These are phyloP conservation scores for Aquatica leii DNA, from an alignment of 2,888 invertebrate species.

Conservation along the genomic window DNA sequence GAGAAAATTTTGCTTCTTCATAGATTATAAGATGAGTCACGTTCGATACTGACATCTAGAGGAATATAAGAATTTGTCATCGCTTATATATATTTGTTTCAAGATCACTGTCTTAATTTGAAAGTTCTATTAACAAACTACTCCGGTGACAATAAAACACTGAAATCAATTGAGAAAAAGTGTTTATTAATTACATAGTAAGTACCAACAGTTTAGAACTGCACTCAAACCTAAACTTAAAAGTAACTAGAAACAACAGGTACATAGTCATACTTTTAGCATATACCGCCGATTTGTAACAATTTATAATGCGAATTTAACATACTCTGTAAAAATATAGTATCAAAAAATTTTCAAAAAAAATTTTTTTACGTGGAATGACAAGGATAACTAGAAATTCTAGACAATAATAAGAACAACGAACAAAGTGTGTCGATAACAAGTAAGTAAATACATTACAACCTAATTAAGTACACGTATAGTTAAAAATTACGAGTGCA, in stretches of 20 bases:
- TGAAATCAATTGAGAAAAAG: conserved; percentile 46
- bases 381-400: conserved; percentile 26
- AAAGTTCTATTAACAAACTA: too few species aligned
- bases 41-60: too few species aligned
- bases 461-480: conserved; percentile 29
- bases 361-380: conserved; percentile 28
- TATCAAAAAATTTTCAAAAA: conserved; percentile 28
- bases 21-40: too few species aligned
- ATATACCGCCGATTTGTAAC: conserved; percentile 14
- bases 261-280: conserved; percentile 24
- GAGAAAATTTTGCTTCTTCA: too few species aligned
- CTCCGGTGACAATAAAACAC: too few species aligned
- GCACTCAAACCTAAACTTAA: conserved; percentile 36
- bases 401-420: too few species aligned
- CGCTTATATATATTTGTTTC: too few species aligned
- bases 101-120: too few species aligned
- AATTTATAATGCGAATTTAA: conserved; percentile 24
- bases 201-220: conserved; percentile 47
- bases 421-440: too few species aligned
- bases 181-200: conserved; percentile 49
- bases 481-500: conserved; percentile 43
- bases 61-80: too few species aligned
- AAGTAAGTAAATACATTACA: conserved; percentile 30
- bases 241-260: conserved; percentile 32
- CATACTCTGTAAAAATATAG: conserved; percentile 29